A percentile compares a stretch with the other conserved stretches of the same genome.
Evolutionary conservation across 1,140 invertebrate genomes (phyloP).

Genomic region (Globodera ellingtonae): DNA sequence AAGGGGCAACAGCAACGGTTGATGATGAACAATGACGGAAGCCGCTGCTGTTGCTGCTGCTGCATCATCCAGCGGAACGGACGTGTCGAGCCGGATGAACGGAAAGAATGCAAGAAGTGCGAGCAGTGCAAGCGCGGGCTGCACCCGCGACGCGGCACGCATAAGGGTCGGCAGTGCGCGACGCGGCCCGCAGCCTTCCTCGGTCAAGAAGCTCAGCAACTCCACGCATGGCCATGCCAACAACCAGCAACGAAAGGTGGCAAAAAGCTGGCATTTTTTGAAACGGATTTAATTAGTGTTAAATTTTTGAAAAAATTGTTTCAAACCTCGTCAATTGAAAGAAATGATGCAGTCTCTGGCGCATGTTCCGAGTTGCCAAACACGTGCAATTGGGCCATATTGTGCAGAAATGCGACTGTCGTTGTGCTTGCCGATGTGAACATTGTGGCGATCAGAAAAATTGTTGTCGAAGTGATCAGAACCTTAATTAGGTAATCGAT

Average conservation of each 20-base stretch:
- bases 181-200: slow-evolving; percentile 37
- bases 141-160: slow-evolving; percentile 3
- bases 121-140: slow-evolving; percentile 25
- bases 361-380: slow-evolving; percentile 24
- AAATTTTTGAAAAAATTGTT: background rate
- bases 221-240: slow-evolving; percentile 35
- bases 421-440: slow-evolving; percentile 45
- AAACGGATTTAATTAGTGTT: background rate
- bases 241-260: slow-evolving; percentile 24
- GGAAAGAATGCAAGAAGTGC: slow-evolving; percentile 41
- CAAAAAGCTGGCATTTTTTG: slow-evolving; percentile 14
- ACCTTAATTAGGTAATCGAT: slow-evolving; percentile 26
- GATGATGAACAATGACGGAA: background rate
- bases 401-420: slow-evolving; percentile 45
- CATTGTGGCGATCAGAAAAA: slow-evolving; percentile 42
- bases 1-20: slow-evolving; percentile 20
- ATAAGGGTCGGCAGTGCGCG: slow-evolving; percentile 23
- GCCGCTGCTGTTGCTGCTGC: background rate
- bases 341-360: background rate
- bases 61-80: background rate
- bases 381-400: slow-evolving; percentile 31
- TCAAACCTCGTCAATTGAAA: slow-evolving; percentile 29
- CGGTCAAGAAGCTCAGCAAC: slow-evolving; percentile 35
- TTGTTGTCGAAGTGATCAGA: slow-evolving; percentile 30
- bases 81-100: slow-evolving; percentile 5